A percentile compares a stretch with the other conserved stretches of the same genome.
These are phyloP conservation scores for Drosophila bipectinata DNA, from an alignment of 1,140 invertebrate genomes.

Conservation along the genomic window DNA sequence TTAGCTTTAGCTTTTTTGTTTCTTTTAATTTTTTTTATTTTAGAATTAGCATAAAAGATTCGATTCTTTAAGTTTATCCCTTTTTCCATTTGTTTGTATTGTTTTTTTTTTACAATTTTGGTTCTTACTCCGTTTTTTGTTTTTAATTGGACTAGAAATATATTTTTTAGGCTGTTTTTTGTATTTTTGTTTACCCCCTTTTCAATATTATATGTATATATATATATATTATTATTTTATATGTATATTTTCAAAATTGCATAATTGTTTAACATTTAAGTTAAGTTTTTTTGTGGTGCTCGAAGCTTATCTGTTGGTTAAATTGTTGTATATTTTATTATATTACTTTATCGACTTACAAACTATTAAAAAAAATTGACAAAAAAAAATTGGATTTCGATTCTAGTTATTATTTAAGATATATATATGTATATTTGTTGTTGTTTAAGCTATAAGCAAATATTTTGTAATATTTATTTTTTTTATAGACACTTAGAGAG, in stretches of 20 bases:
- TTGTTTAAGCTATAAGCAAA: conserved; percentile 44
- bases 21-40: background rate
- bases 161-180: conserved; percentile 44
- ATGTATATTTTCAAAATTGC: conserved; percentile 27
- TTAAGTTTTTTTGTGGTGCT: conserved; percentile 37
- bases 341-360: conserved; percentile 32
- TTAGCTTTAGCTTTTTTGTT: background rate
- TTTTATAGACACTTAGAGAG: conserved; percentile 32
- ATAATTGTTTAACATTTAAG: conserved; percentile 65
- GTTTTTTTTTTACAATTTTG: conserved; percentile 61
- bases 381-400: conserved; percentile 22
- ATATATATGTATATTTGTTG: background rate
- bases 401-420: background rate
- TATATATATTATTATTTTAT: conserved; percentile 22
- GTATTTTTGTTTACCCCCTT: background rate
- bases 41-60: conserved; percentile 3
- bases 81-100: background rate
- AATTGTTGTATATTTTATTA: conserved; percentile 28
- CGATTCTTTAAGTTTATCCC: no score
- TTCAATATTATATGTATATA: conserved; percentile 27
- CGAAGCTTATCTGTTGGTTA: conserved; percentile 51
- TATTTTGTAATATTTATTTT: conserved; percentile 6
- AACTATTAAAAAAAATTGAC: conserved; percentile 34
- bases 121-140: conserved; percentile 50
- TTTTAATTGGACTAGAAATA: conserved; percentile 76